Conservation (phyloP, 2,888 invertebrate species). For the Arrhopalites spinosus region DNA sequence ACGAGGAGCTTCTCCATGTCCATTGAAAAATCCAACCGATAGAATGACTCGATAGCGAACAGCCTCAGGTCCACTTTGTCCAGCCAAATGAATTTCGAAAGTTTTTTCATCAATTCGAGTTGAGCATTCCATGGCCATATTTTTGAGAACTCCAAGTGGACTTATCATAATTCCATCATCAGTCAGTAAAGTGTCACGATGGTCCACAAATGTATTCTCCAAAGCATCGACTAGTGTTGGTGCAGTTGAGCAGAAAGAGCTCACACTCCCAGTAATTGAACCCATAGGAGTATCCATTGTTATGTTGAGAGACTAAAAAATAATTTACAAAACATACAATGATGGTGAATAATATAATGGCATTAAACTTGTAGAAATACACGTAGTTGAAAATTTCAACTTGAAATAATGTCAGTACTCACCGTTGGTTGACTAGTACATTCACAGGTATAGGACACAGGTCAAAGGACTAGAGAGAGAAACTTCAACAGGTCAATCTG, state of each 20-base stretch:
- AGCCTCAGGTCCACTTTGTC: constrained; percentile 1
- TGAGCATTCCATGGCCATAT: constrained; percentile 30
- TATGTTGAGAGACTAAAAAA: too few relatives aligned
- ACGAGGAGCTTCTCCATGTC: constrained; percentile 43
- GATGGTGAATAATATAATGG: too few relatives aligned
- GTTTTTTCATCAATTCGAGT: constrained; percentile 14
- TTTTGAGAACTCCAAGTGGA: constrained; percentile 43
- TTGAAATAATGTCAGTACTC: too few relatives aligned
- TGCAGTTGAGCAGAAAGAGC: background rate
- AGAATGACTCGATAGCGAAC: constrained; percentile 35
- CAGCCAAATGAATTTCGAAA: constrained; percentile 37
- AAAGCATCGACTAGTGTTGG: constrained; percentile 23
- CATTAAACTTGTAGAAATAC: too few relatives aligned
- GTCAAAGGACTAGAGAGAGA: too few relatives aligned
- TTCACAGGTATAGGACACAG: too few relatives aligned
- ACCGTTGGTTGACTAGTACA: too few relatives aligned
- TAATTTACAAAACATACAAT: too few relatives aligned
- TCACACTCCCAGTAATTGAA: too few relatives aligned
- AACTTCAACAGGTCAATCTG: too few relatives aligned
- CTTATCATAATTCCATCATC: constrained; percentile 40
- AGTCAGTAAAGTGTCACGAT: constrained; percentile 24
- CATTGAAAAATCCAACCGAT: constrained; percentile 32
- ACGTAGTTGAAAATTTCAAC: too few relatives aligned
- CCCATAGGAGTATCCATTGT: too few relatives aligned
- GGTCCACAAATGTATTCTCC: constrained; percentile 28